A percentile compares a stretch with the other conserved stretches of the same genome.
phyloP scores from a whole-genome alignment of 2,113 vertebrate genomes.

The Sander vitreus region DNA sequence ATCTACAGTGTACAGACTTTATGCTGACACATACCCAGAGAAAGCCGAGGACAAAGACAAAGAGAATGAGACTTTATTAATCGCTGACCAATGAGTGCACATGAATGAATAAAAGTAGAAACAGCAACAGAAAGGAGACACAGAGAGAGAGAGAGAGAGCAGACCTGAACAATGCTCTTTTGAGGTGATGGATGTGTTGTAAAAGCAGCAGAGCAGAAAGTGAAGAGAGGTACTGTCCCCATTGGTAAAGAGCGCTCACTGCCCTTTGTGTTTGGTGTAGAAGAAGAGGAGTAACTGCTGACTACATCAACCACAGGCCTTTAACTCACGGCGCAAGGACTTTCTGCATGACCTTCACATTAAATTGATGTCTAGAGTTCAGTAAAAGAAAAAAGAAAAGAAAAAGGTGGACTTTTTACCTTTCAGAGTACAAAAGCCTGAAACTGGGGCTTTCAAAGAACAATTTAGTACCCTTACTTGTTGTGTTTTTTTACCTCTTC shows the following conservation, averaged over 20 bases:
- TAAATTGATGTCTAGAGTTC: slow-evolving; percentile 63
- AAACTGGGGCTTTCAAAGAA: slow-evolving; percentile 22
- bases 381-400: background rate
- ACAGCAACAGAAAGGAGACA: background rate
- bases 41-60: slow-evolving; percentile 6
- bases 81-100: slow-evolving; percentile 14
- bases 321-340: slow-evolving; percentile 69
- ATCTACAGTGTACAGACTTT: slow-evolving; percentile 8
- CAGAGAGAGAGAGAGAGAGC: background rate
- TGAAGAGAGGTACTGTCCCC: slow-evolving; percentile 74
- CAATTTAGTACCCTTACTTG: slow-evolving; percentile 20
- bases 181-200: slow-evolving; percentile 47
- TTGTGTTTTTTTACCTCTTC: background rate
- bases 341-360: slow-evolving; percentile 84
- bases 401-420: background rate
- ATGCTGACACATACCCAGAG: slow-evolving; percentile 48
- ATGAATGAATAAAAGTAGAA: slow-evolving; percentile 9
- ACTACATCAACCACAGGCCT: slow-evolving; percentile 82
- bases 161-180: slow-evolving; percentile 53
- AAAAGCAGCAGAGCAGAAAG: slow-evolving; percentile 58
- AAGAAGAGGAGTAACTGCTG: slow-evolving; percentile 76
- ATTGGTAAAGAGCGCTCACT: slow-evolving; percentile 58
- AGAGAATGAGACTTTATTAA: slow-evolving; percentile 23
- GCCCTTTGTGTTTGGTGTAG: slow-evolving; percentile 74
- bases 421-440: slow-evolving; percentile 27